Evolutionary conservation across 1,140 invertebrate genomes (phyloP).

Genomic region (Elymnias hypermnestra): DNA sequence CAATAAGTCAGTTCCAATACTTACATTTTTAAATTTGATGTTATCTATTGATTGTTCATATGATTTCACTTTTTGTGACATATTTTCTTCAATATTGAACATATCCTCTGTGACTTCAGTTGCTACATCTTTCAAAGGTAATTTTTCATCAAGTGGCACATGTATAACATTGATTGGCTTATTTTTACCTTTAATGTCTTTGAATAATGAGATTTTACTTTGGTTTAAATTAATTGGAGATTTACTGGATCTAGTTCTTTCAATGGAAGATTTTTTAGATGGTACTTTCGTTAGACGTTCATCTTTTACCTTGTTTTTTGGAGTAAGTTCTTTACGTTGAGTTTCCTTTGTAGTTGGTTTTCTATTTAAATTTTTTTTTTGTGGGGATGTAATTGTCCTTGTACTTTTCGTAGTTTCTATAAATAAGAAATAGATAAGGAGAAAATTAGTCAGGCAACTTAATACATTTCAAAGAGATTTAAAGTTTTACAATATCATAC

Average conservation of each 20-base stretch:
- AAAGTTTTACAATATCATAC: constrained; percentile 1
- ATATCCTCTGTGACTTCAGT: constrained; percentile 12
- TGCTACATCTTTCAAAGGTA: constrained; percentile 19
- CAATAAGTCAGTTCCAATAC: constrained; percentile 31
- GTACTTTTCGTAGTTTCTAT: constrained; percentile 10
- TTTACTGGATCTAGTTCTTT: constrained; percentile 18
- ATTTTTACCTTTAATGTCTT: constrained; percentile 30
- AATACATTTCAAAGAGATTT: neutral
- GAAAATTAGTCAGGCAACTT: neutral
- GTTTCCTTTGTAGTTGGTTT: constrained; percentile 11
- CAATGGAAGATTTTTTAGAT: constrained; percentile 4
- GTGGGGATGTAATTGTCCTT: constrained; percentile 3
- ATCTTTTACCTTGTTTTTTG: constrained; percentile 12
- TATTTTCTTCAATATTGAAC: constrained; percentile 10
- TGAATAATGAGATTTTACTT: constrained; percentile 24
- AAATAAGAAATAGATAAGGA: constrained; percentile 6
- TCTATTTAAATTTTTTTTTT: constrained; percentile 20
- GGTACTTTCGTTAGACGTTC: constrained; percentile 13
- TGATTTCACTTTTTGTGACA: constrained; percentile 20
- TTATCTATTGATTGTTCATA: constrained; percentile 23
- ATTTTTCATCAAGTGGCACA: constrained; percentile 42
- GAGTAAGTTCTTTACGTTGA: constrained; percentile 8
- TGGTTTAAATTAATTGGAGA: constrained; percentile 22
- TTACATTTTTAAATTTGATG: constrained; percentile 26
- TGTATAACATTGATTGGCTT: constrained; percentile 36